These are phyloP conservation scores for Epistrophe eligans DNA, from an alignment of 2,888 invertebrate species.

Conservation along the genomic window DNA sequence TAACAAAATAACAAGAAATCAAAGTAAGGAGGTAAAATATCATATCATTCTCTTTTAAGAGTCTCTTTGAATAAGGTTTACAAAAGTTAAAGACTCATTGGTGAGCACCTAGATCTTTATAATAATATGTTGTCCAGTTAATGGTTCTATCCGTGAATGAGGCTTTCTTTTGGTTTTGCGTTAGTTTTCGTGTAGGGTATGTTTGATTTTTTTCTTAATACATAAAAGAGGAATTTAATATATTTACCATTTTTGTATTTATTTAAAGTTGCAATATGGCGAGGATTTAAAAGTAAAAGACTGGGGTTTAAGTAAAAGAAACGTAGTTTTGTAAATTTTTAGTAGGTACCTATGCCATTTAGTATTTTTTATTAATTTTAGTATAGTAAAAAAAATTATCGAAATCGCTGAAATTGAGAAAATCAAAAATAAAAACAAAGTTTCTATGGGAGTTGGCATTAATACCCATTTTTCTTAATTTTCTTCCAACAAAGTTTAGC, in stretches of 20 bases:
- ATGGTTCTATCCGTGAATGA: constrained; percentile 35
- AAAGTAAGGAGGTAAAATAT: neutral
- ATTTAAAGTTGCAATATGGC: too few relatives aligned
- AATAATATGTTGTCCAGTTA: constrained; percentile 48
- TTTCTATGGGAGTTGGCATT: too few relatives aligned
- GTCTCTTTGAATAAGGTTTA: constrained; percentile 37
- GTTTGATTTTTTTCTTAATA: neutral
- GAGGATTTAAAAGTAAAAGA: too few relatives aligned
- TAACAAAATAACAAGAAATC: constrained; percentile 58
- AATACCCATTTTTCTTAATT: too few relatives aligned
- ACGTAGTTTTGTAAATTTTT: too few relatives aligned
- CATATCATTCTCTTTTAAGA: constrained; percentile 39
- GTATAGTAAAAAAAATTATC: too few relatives aligned
- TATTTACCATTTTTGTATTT: neutral
- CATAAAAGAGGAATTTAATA: neutral
- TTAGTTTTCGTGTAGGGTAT: neutral
- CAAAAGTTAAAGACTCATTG: constrained; percentile 8
- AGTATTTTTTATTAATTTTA: too few relatives aligned
- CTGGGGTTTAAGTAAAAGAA: too few relatives aligned
- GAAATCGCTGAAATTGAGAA: too few relatives aligned
- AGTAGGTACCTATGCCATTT: too few relatives aligned
- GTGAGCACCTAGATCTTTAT: constrained; percentile 20
- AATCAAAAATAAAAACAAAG: too few relatives aligned
- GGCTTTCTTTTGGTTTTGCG: constrained; percentile 13
- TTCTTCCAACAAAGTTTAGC: too few relatives aligned